Evolutionary conservation across 2,888 invertebrate species (phyloP), one percentile per base, ranked within the genome.

Genomic region (Aphidoletes aphidimyza): DNA sequence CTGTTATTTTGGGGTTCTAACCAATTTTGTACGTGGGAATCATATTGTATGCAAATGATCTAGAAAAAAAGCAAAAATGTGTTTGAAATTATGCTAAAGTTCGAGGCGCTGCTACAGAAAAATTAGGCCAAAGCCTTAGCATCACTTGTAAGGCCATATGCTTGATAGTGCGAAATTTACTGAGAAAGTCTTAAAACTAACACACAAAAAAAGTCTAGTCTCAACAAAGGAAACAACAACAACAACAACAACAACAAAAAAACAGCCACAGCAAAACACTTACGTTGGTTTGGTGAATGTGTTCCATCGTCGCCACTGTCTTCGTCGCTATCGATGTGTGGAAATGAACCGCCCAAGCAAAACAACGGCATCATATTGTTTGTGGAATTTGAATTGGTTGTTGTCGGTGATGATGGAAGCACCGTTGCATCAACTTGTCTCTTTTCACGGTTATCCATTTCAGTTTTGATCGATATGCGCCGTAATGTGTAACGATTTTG

Each of bases 321-420:
- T 87, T 94, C 94, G 87, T 94, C 94, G 88, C 94, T 94, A 89
- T 94, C 94, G 87, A 94, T 94, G 89, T 94, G 94, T 86, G 94
- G 94, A 89, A 94, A 93, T 81, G 92, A 91, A 42, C 93, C 93
- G 84, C 92, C 93, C 87, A 93, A 90, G 88, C 93, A 93, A 89
- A 93, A 93, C 89, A 93, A 92, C 86, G 92, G 90, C 88, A 91
- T 91, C 86, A 91, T 83, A 83, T 22, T 83, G 22, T 83, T 83
- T 14, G 36, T 9, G 34, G 78, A 22, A 78, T 14, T 78, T 5
- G n/a, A 22, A 39, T 83, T 83, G 1, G 42, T 26, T 83, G 83
- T 45, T 11, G 26, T 11, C 14, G 42, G 0, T 45, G 83, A 8
- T 39, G 42, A 36, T 37, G 42, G 78, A 2, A n/a, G 30, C 17